Evolutionary conservation across 2,888 invertebrate species (phyloP), one percentile per base, ranked within the genome.

Genomic region (Bursaphelenchus okinawaensis): DNA sequence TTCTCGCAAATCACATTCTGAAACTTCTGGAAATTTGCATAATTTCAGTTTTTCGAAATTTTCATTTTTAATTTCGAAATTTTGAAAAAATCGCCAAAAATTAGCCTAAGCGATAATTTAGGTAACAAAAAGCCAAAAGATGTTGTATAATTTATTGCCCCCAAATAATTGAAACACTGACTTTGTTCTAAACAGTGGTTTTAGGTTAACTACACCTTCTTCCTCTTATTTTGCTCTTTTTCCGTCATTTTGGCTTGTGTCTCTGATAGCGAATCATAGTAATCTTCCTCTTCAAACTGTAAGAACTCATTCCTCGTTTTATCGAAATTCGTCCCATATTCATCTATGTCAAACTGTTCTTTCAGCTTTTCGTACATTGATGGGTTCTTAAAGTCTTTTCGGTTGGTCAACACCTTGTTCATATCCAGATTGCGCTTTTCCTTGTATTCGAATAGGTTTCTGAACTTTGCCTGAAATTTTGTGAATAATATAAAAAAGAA

Each of bases 331-430:
- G 55, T 59, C 40, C 60, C 60, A 27, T 59, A 59, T 6, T 59
- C 60, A 50, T 59, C 51, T 16, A 59, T 50, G 12, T 50, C 60
- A 6, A 24, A 29, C 19, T 59, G 50, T 6, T 59, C 60, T 22
- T 59, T 59, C 12, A 59, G 20, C 40, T 59, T 59, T 31, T 59
- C 60, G 52, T 59, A 59, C 22, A 59, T 59, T 23, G 60, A 31
- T 27, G 60, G 60, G 7, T 59, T 59, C 22, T 59, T 59, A 12
- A 59, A 26, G 22, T 59, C 60, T 29, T 59, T 59, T 1, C 60
- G 60, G 9, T 29, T n/a, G 19, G 50, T 22, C 16, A 59, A 19
- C 1, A 40, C 40, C 22, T 23, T 54, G 28, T 59, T 59, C 60
- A 59, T 59, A 50, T 59, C 52, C 55, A 54, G 16, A 8, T 50